Evolutionary conservation across 2,113 vertebrate species (phyloP).

Genomic region (Neotoma lepida): DNA sequence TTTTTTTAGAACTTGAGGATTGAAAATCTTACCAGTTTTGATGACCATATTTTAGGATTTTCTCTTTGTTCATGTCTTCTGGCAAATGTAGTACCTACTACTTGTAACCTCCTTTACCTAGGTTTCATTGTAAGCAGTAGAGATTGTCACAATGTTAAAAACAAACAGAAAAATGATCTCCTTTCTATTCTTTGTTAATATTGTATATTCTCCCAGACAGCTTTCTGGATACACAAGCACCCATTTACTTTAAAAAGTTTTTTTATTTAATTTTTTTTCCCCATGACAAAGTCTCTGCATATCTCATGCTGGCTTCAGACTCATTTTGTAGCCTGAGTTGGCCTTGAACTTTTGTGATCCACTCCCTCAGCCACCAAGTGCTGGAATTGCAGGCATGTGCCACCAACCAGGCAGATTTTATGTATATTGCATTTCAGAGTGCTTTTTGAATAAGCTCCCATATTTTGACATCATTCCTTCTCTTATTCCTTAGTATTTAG

Average conservation of each 20-base stretch:
- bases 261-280: background rate
- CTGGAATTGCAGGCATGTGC: too few species aligned
- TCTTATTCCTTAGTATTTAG: conserved; percentile 3
- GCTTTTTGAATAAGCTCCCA: background rate
- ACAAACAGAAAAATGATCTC: background rate
- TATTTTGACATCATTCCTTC: background rate
- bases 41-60: conserved; percentile 28
- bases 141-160: background rate
- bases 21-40: conserved; percentile 47
- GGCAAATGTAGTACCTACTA: background rate
- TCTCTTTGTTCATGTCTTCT: background rate
- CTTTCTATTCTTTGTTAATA: background rate
- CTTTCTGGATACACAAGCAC: background rate
- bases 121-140: background rate
- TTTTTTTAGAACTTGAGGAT: conserved; percentile 8
- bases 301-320: background rate
- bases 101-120: background rate
- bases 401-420: background rate
- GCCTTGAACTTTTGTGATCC: background rate
- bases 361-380: background rate
- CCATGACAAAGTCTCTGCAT: background rate
- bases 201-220: background rate
- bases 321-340: background rate
- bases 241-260: background rate
- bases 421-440: background rate